Percentiles rank a stretch among this genome's conserved stretches.
phyloP scores from a whole-genome alignment of 2,113 vertebrate genomes.

The Haemorhous mexicanus region DNA sequence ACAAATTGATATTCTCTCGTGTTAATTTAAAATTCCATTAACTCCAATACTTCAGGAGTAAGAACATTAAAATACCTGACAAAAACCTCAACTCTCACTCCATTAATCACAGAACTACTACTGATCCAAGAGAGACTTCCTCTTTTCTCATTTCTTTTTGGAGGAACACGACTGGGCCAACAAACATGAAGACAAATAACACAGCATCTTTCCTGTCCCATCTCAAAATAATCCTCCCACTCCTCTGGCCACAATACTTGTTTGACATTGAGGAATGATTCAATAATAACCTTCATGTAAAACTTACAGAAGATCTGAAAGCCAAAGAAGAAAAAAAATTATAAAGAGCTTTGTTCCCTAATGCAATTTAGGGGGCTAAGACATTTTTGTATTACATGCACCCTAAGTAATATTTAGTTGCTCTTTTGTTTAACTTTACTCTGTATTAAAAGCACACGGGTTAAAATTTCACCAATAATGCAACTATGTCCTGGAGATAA shows the following conservation, averaged over 20 bases:
- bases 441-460: neutral
- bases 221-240: neutral
- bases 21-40: conserved; percentile 53
- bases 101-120: neutral
- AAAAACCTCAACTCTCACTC: neutral
- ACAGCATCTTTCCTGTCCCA: neutral
- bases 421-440: neutral
- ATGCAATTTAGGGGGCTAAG: neutral
- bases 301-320: neutral
- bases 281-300: neutral
- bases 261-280: neutral
- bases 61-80: neutral
- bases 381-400: neutral
- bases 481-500: neutral
- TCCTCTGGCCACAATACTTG: neutral
- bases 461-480: neutral
- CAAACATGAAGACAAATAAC: neutral
- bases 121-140: neutral
- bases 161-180: neutral
- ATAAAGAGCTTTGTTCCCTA: neutral
- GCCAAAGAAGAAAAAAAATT: neutral
- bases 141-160: neutral
- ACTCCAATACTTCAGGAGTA: neutral
- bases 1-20: neutral
- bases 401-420: neutral